Percentiles rank a stretch among this genome's conserved stretches.
Conservation (phyloP, 2,797 vertebrate species). For the Myoxocephalus aenaeus region DNA sequence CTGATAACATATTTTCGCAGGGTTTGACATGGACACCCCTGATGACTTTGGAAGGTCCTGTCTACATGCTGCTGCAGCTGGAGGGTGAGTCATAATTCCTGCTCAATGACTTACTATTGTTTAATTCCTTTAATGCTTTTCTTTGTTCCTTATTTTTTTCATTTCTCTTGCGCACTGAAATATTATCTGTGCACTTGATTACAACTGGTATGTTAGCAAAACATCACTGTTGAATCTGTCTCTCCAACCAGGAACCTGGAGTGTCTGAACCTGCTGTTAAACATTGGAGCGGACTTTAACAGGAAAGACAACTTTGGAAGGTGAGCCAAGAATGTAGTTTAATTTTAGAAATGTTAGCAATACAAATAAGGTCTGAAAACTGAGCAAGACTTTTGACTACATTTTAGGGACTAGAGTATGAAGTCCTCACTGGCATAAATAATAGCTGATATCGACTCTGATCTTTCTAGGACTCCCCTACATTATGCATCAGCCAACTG, state of each 20-base stretch:
- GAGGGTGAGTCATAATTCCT: slow-evolving; percentile 87
- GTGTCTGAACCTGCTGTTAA: slow-evolving; percentile 96
- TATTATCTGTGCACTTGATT: background rate
- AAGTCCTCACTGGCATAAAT: background rate
- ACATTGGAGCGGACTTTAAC: slow-evolving; percentile 95
- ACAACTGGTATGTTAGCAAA: background rate
- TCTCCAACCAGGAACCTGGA: slow-evolving; percentile 91
- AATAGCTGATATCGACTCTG: background rate
- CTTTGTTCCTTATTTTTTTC: background rate
- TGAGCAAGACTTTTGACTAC: background rate
- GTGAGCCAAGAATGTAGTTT: slow-evolving; percentile 70
- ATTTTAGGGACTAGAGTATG: background rate
- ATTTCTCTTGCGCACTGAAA: background rate
- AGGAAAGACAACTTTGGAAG: slow-evolving; percentile 96
- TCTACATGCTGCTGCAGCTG: slow-evolving; percentile 97
- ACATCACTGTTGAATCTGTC: background rate
- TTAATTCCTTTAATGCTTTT: background rate
- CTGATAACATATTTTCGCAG: slow-evolving; percentile 75
- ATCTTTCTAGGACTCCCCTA: slow-evolving; percentile 88
- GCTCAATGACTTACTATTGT: background rate
- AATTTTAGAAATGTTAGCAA: background rate
- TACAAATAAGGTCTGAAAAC: background rate
- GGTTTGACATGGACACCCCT: slow-evolving; percentile 94
- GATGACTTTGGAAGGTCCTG: slow-evolving; percentile 98
- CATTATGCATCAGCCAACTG: slow-evolving; percentile 98